phyloP scores from a whole-genome alignment of 1,140 invertebrate species.

The Ganaspis sp. region DNA sequence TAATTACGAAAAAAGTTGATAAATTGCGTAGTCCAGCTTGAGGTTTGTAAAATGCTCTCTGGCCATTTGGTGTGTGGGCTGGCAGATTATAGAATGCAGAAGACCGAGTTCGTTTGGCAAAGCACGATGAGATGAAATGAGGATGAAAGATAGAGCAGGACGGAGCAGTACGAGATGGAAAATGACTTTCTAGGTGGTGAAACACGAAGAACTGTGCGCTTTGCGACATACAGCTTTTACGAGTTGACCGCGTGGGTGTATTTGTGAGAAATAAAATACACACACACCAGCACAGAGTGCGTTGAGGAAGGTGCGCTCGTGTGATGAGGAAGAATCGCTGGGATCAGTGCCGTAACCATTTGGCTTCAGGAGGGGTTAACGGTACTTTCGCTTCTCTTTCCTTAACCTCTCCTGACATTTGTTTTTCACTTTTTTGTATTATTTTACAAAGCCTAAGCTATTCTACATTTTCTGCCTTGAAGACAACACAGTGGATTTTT shows the following conservation, averaged over 20 bases:
- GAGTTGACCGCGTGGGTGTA: conserved; percentile 16
- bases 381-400: conserved; percentile 31
- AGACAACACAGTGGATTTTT: no score
- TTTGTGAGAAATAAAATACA: conserved; percentile 16
- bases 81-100: conserved; percentile 7
- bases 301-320: not conserved
- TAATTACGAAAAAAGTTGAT: not conserved
- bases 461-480: not conserved
- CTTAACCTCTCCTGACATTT: conserved; percentile 21
- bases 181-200: conserved; percentile 53
- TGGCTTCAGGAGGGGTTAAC: conserved; percentile 24
- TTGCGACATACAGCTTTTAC: conserved; percentile 21
- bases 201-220: conserved; percentile 43
- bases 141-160: not conserved
- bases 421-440: conserved; percentile 7
- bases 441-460: not conserved
- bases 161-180: conserved; percentile 36
- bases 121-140: not conserved
- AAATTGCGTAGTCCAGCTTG: not conserved
- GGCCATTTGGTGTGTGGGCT: not conserved
- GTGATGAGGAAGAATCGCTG: conserved; percentile 7
- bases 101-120: not conserved
- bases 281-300: not conserved
- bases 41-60: not conserved
- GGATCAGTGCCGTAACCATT: conserved; percentile 27